These are phyloP conservation scores for Chaetorhynchus papuensis DNA, from an alignment of 2,113 vertebrate genomes.

Conservation along the genomic window DNA sequence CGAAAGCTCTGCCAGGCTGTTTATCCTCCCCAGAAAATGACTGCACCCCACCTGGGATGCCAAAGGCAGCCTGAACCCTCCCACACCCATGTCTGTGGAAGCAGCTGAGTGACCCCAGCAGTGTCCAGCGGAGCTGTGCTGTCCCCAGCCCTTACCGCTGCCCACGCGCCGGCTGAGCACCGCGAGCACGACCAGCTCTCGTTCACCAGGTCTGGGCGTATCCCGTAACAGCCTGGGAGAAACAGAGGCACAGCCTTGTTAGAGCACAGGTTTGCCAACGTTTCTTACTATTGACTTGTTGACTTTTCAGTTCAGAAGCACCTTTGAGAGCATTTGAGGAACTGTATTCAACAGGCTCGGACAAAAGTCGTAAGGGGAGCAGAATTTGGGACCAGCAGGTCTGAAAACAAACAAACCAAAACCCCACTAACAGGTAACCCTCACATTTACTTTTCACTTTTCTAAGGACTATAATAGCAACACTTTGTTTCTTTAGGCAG, in stretches of 20 bases:
- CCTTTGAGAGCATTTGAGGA: not conserved
- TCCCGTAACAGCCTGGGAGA: conserved; percentile 88
- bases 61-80: not conserved
- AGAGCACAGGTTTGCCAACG: accelerated
- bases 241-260: accelerated
- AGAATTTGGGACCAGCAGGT: not conserved
- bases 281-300: accelerated
- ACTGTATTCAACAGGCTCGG: too few relatives aligned
- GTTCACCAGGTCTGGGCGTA: conserved; percentile 80
- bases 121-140: accelerated
- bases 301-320: not conserved
- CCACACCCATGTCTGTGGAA: not conserved
- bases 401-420: not conserved
- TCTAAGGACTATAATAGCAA: not conserved
- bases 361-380: accelerated
- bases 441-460: not conserved
- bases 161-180: conserved; percentile 82
- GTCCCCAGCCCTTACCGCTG: conserved; percentile 75
- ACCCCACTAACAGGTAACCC: too few relatives aligned
- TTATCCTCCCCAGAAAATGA: accelerated
- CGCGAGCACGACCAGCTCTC: conserved; percentile 88
- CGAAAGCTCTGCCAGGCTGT: not conserved
- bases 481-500: not conserved
- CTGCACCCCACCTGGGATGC: accelerated
- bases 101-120: not conserved